A percentile compares a stretch with the other conserved stretches of the same genome.
phyloP scores from a whole-genome alignment of 2,113 vertebrate genomes.

The Euleptes europaea region DNA sequence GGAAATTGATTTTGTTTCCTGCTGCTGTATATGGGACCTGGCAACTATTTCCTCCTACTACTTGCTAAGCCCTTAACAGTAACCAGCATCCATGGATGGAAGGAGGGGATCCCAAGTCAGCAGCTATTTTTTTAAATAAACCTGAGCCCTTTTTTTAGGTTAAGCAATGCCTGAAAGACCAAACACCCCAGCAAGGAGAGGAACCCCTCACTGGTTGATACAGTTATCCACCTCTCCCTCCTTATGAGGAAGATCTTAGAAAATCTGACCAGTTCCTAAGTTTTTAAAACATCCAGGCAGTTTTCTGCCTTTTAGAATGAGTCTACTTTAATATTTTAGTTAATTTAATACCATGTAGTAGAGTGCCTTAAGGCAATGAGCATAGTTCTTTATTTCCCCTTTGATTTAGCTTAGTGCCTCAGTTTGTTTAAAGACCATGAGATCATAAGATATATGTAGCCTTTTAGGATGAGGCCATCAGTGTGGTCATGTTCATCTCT shows the following conservation, averaged over 20 bases:
- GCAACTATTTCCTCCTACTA: too few species aligned
- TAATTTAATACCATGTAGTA: slow-evolving; percentile 57
- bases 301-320: background rate
- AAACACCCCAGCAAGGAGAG: background rate
- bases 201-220: background rate
- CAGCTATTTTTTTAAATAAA: too few species aligned
- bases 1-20: too few species aligned
- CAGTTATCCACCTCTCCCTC: too few species aligned
- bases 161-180: too few species aligned
- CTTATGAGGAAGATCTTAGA: background rate
- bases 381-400: slow-evolving; percentile 30
- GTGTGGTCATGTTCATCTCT: background rate
- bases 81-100: too few species aligned
- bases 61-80: too few species aligned
- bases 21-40: too few species aligned
- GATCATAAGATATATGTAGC: slow-evolving; percentile 8
- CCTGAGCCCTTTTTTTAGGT: too few species aligned
- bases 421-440: slow-evolving; percentile 45
- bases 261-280: background rate
- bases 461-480: slow-evolving; percentile 31
- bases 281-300: background rate
- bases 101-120: too few species aligned
- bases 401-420: slow-evolving; percentile 45
- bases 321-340: slow-evolving; percentile 39
- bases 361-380: slow-evolving; percentile 53